These are phyloP conservation scores for Mesorhabditis sp. DNA, from an alignment of 2,888 invertebrate species.

Conservation along the genomic window DNA sequence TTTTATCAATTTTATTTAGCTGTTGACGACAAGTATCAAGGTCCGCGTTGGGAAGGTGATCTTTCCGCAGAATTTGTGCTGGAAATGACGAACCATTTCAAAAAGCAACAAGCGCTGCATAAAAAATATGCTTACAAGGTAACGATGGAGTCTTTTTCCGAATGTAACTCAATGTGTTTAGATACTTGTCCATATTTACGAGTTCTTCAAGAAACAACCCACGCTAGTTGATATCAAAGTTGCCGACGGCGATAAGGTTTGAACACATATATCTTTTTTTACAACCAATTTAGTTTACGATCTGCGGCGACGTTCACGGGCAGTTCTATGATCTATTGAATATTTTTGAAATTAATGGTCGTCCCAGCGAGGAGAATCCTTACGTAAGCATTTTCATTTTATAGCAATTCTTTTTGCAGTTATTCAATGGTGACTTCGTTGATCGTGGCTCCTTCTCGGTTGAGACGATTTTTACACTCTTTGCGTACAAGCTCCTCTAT, in stretches of 20 bases:
- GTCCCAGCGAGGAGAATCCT: conserved; percentile 88
- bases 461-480: conserved; percentile 94
- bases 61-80: conserved; percentile 76
- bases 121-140: conserved; percentile 94
- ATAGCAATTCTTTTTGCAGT: conserved; percentile 60
- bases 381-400: conserved; percentile 69
- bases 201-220: conserved; percentile 70
- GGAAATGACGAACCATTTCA: conserved; percentile 83
- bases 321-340: conserved; percentile 97
- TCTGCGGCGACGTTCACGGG: conserved; percentile 97
- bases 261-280: conserved; percentile 36
- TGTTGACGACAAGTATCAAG: conserved; percentile 88
- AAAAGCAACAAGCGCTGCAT: conserved; percentile 86
- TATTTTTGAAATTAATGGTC: conserved; percentile 92
- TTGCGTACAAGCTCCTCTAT: conserved; percentile 90
- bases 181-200: conserved; percentile 86
- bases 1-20: conserved; percentile 65
- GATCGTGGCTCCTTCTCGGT: conserved; percentile 98
- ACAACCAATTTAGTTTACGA: conserved; percentile 79
- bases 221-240: conserved; percentile 85
- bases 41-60: conserved; percentile 71
- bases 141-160: conserved; percentile 19
- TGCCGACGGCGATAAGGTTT: conserved; percentile 8
- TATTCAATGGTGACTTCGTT: conserved; percentile 99
- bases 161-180: conserved; percentile 59